phyloP scores from a whole-genome alignment of 2,113 vertebrate species.

The Emydocephalus ijimae region DNA sequence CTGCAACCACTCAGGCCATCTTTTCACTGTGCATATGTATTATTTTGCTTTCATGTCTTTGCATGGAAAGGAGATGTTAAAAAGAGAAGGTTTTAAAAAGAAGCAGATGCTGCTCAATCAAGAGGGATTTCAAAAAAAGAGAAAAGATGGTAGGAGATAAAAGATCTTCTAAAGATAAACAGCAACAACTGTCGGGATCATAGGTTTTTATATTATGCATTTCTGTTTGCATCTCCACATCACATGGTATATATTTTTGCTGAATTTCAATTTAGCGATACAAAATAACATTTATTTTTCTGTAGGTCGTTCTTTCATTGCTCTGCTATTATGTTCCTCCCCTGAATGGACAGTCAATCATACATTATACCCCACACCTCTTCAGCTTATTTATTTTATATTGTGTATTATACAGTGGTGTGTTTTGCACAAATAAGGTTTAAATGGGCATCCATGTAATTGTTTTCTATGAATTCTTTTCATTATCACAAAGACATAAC shows the following conservation, averaged over 20 bases:
- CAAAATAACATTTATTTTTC: constrained; percentile 27
- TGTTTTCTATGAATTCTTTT: neutral
- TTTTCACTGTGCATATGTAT: constrained; percentile 61
- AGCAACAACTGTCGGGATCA: constrained; percentile 9
- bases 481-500: neutral
- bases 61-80: constrained; percentile 57
- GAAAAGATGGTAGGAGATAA: constrained; percentile 57
- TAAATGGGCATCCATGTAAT: neutral
- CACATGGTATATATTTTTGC: constrained; percentile 2
- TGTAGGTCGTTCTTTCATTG: constrained; percentile 4
- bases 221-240: constrained; percentile 35
- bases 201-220: constrained; percentile 30
- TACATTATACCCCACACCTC: fast-evolving
- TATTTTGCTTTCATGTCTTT: constrained; percentile 39
- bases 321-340: neutral
- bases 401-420: neutral
- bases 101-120: constrained; percentile 64
- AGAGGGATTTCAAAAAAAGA: constrained; percentile 61
- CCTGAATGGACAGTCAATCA: neutral
- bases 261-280: constrained; percentile 39
- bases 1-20: constrained; percentile 13
- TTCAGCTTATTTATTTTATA: neutral
- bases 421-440: neutral
- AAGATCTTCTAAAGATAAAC: constrained; percentile 34
- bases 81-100: constrained; percentile 56